These are phyloP conservation scores for Choristoneura rosaceana DNA, from an alignment of 2,888 invertebrate genomes.

Conservation along the genomic window DNA sequence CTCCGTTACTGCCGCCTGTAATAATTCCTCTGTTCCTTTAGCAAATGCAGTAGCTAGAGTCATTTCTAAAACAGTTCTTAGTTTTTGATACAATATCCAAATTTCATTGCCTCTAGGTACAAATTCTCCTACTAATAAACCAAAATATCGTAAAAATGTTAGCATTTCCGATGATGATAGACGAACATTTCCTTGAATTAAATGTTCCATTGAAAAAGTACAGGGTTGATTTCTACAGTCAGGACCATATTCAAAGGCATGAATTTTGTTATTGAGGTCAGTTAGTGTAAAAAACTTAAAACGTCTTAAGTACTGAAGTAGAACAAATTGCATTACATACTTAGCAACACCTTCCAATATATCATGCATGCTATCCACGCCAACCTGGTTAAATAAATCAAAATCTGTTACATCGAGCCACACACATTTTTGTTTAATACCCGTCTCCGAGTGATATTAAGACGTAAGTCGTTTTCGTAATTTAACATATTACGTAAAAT, in stretches of 20 bases:
- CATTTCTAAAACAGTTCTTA: slow-evolving; percentile 31
- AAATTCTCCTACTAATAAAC: slow-evolving; percentile 28
- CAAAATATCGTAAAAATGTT: slow-evolving; percentile 38
- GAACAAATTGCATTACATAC: slow-evolving; percentile 10
- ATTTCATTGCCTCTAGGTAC: slow-evolving; percentile 25
- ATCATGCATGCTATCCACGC: slow-evolving; percentile 13
- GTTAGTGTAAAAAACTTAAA: slow-evolving; percentile 10
- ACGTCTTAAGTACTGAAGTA: slow-evolving; percentile 1
- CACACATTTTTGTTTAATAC: slow-evolving; percentile 9
- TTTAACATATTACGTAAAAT: slow-evolving; percentile 6
- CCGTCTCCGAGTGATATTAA: neutral
- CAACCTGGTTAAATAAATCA: slow-evolving; percentile 8
- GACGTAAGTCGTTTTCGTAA: neutral
- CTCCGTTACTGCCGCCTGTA: slow-evolving; percentile 28
- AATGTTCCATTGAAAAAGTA: slow-evolving; percentile 6
- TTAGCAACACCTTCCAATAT: slow-evolving; percentile 14
- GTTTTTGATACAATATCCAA: slow-evolving; percentile 32
- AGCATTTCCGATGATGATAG: slow-evolving; percentile 41
- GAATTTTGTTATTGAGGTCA: neutral
- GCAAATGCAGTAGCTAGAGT: neutral
- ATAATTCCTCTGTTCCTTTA: slow-evolving; percentile 12
- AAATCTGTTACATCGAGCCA: slow-evolving; percentile 8
- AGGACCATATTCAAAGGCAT: slow-evolving; percentile 9
- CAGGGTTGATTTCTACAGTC: slow-evolving; percentile 10
- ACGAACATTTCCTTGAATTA: slow-evolving; percentile 14